Percentiles rank a stretch among this genome's conserved stretches.
These are phyloP conservation scores for Eupithecia dodoneata DNA, from an alignment of 2,888 invertebrate genomes.

Conservation along the genomic window DNA sequence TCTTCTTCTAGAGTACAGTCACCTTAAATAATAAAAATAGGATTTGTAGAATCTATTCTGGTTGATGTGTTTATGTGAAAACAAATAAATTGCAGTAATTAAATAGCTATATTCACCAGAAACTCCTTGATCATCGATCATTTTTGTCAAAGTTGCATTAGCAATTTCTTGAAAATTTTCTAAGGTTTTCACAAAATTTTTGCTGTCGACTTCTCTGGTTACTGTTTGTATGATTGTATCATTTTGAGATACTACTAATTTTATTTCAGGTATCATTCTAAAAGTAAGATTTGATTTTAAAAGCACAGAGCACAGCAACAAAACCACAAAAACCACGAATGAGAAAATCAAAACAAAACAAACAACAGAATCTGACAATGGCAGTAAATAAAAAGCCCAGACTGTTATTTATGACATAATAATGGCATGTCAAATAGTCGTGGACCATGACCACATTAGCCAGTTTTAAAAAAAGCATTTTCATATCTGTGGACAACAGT, in stretches of 20 bases:
- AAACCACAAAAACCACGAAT: background rate
- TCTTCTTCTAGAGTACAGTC: constrained; percentile 48
- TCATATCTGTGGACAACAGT: too few relatives aligned
- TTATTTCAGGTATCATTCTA: constrained; percentile 54
- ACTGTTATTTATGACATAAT: too few relatives aligned
- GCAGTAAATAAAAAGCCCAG: too few relatives aligned
- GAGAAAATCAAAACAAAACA: background rate
- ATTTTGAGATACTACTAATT: constrained; percentile 60
- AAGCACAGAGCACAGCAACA: fast-evolving
- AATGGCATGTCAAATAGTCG: too few relatives aligned
- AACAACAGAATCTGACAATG: too few relatives aligned
- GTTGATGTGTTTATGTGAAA: background rate
- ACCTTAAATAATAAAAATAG: constrained; percentile 40
- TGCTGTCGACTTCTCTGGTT: constrained; percentile 49
- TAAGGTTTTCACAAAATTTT: constrained; percentile 55
- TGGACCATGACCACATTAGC: too few relatives aligned
- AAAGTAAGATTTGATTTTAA: background rate
- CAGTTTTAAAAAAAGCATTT: too few relatives aligned
- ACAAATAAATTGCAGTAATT: background rate
- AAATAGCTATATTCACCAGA: constrained; percentile 46
- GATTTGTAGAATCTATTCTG: background rate
- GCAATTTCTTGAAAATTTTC: constrained; percentile 65
- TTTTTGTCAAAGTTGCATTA: constrained; percentile 63
- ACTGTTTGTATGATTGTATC: constrained; percentile 56
- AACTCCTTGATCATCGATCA: constrained; percentile 60